Evolutionary conservation across 2,888 invertebrate genomes (phyloP).

Genomic region (Stenodema calcarata): DNA sequence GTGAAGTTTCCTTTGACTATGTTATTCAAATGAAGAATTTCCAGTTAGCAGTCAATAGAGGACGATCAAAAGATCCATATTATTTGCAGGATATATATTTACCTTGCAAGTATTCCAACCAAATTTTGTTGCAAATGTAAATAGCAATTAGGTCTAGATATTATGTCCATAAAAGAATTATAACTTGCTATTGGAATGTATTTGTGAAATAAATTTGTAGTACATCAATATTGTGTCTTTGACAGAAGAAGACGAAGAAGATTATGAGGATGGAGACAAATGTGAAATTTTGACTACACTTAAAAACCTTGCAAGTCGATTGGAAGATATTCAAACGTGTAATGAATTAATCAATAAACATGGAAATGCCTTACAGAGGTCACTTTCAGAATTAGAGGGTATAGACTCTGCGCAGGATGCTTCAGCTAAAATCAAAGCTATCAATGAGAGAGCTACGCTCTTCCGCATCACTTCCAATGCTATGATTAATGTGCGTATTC

Average conservation of each 20-base stretch:
- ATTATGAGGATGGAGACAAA: slow-evolving; percentile 69
- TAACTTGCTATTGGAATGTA: too few species aligned
- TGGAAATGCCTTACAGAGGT: slow-evolving; percentile 81
- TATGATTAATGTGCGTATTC: slow-evolving; percentile 86
- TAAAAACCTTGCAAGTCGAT: slow-evolving; percentile 72
- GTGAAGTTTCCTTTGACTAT: too few species aligned
- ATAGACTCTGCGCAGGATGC: slow-evolving; percentile 68
- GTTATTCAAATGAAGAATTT: too few species aligned
- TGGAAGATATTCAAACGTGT: slow-evolving; percentile 91
- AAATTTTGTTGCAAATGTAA: too few species aligned
- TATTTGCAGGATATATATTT: too few species aligned
- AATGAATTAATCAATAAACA: slow-evolving; percentile 89
- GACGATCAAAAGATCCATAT: too few species aligned
- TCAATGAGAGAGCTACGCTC: slow-evolving; percentile 91
- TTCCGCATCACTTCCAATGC: slow-evolving; percentile 95
- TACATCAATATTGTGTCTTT: background rate
- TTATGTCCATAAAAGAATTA: too few species aligned
- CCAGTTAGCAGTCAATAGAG: too few species aligned
- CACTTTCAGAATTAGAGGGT: slow-evolving; percentile 79
- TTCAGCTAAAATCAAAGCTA: slow-evolving; percentile 81
- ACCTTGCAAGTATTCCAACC: too few species aligned
- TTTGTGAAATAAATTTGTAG: too few species aligned
- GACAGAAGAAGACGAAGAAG: slow-evolving; percentile 75
- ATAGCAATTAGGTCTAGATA: too few species aligned
- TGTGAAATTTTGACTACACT: slow-evolving; percentile 66